Evolutionary conservation across 2,888 invertebrate genomes (phyloP).

Genomic region (Drosophila maculinotata): DNA sequence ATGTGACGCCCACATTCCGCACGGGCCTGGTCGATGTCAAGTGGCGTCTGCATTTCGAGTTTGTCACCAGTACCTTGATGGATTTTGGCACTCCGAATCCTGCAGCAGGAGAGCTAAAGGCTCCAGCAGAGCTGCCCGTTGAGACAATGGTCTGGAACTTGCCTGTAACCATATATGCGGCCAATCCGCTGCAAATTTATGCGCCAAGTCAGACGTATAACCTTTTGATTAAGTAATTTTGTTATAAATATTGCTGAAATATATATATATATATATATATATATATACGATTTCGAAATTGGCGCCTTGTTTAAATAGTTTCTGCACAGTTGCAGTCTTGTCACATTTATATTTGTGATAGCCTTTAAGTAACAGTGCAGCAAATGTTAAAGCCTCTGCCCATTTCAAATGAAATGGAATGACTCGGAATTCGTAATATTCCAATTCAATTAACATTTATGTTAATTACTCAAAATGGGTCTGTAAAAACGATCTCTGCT

Average conservation of each 20-base stretch:
- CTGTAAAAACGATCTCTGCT: too few species aligned
- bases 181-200: constrained; percentile 92
- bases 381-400: too few species aligned
- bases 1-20: constrained; percentile 97
- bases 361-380: too few species aligned
- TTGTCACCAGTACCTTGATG: constrained; percentile 93
- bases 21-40: constrained; percentile 95
- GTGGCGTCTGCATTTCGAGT: constrained; percentile 99
- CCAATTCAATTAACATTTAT: too few species aligned
- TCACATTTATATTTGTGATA: too few species aligned
- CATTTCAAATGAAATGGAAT: too few species aligned
- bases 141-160: constrained; percentile 99
- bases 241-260: constrained; percentile 13
- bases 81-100: constrained; percentile 85
- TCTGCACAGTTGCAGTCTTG: too few species aligned
- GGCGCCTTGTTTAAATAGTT: not conserved
- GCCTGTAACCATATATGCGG: constrained; percentile 96
- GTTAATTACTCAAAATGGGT: too few species aligned
- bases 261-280: constrained; percentile 12
- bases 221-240: constrained; percentile 75
- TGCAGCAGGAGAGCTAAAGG: constrained; percentile 89
- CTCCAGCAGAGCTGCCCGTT: constrained; percentile 93
- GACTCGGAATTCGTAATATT: too few species aligned
- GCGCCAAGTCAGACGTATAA: constrained; percentile 86
- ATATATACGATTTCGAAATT: not conserved